These are phyloP conservation scores for Agapostemon virescens DNA, from an alignment of 2,888 invertebrate species.

Conservation along the genomic window DNA sequence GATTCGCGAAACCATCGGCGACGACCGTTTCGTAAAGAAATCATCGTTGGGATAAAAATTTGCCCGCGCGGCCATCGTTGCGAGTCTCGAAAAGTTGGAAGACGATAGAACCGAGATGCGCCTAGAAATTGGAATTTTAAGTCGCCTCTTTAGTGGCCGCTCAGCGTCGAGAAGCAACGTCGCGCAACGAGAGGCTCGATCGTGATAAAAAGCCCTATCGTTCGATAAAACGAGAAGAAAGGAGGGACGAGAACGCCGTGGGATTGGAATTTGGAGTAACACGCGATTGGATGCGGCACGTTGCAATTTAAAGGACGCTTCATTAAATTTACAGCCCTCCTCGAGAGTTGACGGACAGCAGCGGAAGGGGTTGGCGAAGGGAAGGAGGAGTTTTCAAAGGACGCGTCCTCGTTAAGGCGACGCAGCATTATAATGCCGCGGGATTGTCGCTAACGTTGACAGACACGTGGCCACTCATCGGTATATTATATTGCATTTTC, in stretches of 20 bases:
- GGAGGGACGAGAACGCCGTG: constrained; percentile 28
- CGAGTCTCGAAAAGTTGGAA: neutral
- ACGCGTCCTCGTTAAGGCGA: constrained; percentile 75
- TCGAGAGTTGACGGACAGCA: constrained; percentile 69
- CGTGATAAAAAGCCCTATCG: neutral
- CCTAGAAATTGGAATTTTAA: neutral
- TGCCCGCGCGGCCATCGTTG: too few relatives aligned
- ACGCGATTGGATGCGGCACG: constrained; percentile 46
- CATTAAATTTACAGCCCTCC: constrained; percentile 71
- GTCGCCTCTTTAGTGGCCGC: neutral
- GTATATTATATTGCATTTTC: constrained; percentile 56
- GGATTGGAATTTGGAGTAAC: constrained; percentile 40
- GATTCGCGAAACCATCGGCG: too few relatives aligned
- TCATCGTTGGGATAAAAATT: too few relatives aligned
- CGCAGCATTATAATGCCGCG: constrained; percentile 71
- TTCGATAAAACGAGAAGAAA: neutral
- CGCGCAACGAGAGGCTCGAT: neutral
- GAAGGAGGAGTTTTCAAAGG: constrained; percentile 69
- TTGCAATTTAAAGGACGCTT: constrained; percentile 65
- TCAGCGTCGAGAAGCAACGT: neutral
- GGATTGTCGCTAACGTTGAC: constrained; percentile 60
- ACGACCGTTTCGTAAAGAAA: too few relatives aligned
- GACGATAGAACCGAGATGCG: neutral
- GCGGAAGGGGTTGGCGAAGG: constrained; percentile 62
- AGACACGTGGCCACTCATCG: constrained; percentile 62